Evolutionary conservation across 2,888 invertebrate species (phyloP), one percentile per base, ranked within the genome.

Genomic region (Drosophila kuntzei): DNA sequence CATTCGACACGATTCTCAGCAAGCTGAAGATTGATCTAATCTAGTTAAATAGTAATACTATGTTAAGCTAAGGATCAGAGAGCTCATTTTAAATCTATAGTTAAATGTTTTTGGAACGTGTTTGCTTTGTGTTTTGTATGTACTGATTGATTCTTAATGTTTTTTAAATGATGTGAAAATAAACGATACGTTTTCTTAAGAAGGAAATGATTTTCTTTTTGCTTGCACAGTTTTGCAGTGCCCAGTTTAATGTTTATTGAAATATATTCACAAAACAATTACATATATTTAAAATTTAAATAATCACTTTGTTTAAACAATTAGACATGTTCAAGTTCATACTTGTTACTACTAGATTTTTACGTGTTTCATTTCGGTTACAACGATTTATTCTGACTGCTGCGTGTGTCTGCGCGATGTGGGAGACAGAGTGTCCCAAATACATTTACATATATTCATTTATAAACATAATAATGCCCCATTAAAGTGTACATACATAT

Each of bases 1-100:
- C 91, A 18, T 92, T 92, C 55, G 92, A 92, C 61, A 87, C 90
- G 4, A 89, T 92, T 46, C 77, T 92, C n/a, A 73, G 73, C 46
- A 90, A 89, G 75, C 82, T 92, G 49, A 82, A 89, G 43, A 92
- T 92, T 61, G 87, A 91, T 67, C 76, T 61, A n/a, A 69, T 80
- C 22, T 81, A 76, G 64, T 27, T 43, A 20, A 14, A 11, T 12
- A 18, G 16, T 37, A 9, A 2, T 25, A 36, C 2, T 18, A 41
- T 20, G 27, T 53, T 44, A 43, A 41, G 39, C 6, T n/a, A 36
- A 8, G 27, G 14, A n/a, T n/a, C 12, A 25, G 9, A n/a, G 20
- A 43, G 44, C 55, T 57, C 46, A 34, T 66, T 14, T 20, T 44
- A 59, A 46, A 47, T 57, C 58, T 16, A 41, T 57, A 70, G 62